phyloP scores from a whole-genome alignment of 1,140 invertebrate genomes.

The Trichonephila clavata region DNA sequence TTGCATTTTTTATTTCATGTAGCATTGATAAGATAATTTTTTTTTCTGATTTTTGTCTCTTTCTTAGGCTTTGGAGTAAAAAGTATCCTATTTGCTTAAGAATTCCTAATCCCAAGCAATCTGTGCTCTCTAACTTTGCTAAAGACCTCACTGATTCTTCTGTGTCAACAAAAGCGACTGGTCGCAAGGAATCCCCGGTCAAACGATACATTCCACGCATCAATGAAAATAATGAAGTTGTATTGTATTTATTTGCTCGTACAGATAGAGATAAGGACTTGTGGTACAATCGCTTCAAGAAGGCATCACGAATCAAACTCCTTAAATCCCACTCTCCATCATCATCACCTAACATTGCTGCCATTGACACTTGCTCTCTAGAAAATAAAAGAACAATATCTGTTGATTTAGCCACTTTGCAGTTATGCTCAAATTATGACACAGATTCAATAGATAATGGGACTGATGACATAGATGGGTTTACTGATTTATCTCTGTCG shows the following conservation, averaged over 20 bases:
- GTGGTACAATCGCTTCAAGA: conserved; percentile 85
- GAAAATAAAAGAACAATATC: conserved; percentile 71
- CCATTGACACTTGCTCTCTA: not conserved
- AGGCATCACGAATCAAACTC: conserved; percentile 81
- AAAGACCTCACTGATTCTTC: conserved; percentile 17
- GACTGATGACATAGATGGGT: conserved; percentile 23
- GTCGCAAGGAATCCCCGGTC: conserved; percentile 79
- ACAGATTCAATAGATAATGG: conserved; percentile 22
- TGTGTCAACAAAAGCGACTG: conserved; percentile 78
- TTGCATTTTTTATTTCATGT: not conserved
- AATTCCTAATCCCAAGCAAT: conserved; percentile 77
- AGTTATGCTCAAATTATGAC: conserved; percentile 28
- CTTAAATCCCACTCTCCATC: conserved; percentile 78
- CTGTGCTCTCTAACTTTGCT: conserved; percentile 46
- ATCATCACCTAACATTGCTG: conserved; percentile 78
- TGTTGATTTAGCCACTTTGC: conserved; percentile 67
- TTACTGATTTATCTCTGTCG: conserved; percentile 36
- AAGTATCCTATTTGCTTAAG: conserved; percentile 93
- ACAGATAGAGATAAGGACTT: conserved; percentile 93
- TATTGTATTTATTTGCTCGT: conserved; percentile 88
- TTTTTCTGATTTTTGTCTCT: not conserved
- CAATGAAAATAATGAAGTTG: conserved; percentile 80
- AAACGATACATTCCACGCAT: conserved; percentile 48
- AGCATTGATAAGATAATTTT: too few relatives aligned
- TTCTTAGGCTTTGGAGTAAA: conserved; percentile 89